A percentile compares a stretch with the other conserved stretches of the same genome.
phyloP scores from a whole-genome alignment of 2,888 invertebrate species.

The Caenorhabditis sinica region DNA sequence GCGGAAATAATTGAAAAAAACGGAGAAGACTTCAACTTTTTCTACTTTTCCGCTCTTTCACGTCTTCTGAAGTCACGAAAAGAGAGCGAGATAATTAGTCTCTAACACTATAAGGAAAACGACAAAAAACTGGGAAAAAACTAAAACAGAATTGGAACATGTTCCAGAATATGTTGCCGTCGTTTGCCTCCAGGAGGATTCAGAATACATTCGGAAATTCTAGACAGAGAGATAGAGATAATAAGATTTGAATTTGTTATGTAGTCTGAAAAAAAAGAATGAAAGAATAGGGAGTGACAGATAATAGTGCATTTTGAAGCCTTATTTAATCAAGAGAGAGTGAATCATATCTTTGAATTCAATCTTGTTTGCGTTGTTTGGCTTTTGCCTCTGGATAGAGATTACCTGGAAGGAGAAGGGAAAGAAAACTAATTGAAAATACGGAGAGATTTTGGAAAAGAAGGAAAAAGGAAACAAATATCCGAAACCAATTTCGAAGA shows the following conservation, averaged over 20 bases:
- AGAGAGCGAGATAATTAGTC: constrained; percentile 34
- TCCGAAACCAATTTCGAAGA: background rate
- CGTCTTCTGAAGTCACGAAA: background rate
- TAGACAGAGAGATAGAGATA: background rate
- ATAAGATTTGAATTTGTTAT: background rate
- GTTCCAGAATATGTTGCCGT: background rate
- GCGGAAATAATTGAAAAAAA: constrained; percentile 34
- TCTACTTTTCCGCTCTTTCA: background rate
- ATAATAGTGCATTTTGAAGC: constrained; percentile 14
- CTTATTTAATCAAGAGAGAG: background rate
- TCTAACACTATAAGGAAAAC: constrained; percentile 14
- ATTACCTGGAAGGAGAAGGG: constrained; percentile 7
- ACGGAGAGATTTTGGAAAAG: background rate
- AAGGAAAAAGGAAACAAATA: background rate
- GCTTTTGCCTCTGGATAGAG: background rate
- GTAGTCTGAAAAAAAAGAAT: background rate
- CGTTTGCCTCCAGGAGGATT: background rate
- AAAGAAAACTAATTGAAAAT: constrained; percentile 8
- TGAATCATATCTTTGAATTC: constrained; percentile 9
- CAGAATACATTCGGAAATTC: background rate
- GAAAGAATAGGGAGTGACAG: constrained; percentile 1
- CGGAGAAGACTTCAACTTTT: constrained; percentile 10
- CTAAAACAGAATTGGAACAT: background rate
- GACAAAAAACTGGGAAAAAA: background rate
- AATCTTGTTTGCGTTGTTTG: background rate